phyloP scores from a whole-genome alignment of 2,797 vertebrate genomes.

The Coilia nasus region DNA sequence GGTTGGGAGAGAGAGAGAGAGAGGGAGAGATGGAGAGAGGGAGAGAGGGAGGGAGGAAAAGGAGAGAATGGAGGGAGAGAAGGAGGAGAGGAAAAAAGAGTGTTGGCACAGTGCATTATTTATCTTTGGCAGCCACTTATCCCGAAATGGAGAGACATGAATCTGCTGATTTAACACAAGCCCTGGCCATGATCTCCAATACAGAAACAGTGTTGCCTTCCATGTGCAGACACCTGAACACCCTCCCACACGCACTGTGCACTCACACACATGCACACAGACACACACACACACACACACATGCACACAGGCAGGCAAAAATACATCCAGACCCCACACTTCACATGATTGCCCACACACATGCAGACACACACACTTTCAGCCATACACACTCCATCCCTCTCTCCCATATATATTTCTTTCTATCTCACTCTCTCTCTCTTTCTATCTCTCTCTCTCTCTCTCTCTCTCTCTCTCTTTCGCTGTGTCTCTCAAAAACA shows the following conservation, averaged over 20 bases:
- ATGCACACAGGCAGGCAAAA: background rate
- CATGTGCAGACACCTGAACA: background rate
- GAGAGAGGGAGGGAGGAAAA: background rate
- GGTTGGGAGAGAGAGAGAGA: background rate
- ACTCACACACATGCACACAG: background rate
- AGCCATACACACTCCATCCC: too few relatives aligned
- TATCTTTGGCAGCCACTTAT: constrained; percentile 27
- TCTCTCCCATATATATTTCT: too few relatives aligned
- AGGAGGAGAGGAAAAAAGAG: background rate
- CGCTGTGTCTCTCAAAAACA: too few relatives aligned
- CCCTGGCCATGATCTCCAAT: constrained; percentile 25
- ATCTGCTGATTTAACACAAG: constrained; percentile 27
- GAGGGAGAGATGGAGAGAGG: too few relatives aligned
- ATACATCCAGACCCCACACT: background rate
- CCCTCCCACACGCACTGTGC: background rate
- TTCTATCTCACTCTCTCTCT: too few relatives aligned
- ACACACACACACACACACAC: background rate
- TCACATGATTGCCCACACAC: background rate
- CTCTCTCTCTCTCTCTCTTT: too few relatives aligned
- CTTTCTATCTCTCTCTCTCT: too few relatives aligned
- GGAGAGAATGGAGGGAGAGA: background rate
- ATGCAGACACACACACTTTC: background rate
- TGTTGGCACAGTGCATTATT: constrained; percentile 27
- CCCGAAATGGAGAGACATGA: constrained; percentile 26
- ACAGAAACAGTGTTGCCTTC: constrained; percentile 8